These are phyloP conservation scores for Drosophila engyochracea DNA, from an alignment of 2,888 invertebrate species.

Conservation along the genomic window DNA sequence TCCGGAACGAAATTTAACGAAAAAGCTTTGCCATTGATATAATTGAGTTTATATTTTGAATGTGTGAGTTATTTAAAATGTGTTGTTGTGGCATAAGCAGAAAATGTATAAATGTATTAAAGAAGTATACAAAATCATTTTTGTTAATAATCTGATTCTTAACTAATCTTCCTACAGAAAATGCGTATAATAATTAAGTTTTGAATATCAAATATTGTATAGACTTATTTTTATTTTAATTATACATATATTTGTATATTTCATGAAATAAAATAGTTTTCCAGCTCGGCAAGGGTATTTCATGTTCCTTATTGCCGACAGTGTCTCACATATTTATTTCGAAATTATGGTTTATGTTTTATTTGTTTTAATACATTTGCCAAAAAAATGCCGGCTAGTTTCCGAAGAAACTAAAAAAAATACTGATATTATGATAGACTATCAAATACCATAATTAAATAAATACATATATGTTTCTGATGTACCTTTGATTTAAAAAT, in stretches of 20 bases:
- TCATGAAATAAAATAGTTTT: not conserved
- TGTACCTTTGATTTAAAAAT: not conserved
- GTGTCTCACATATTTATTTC: not conserved
- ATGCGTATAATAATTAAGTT: not conserved
- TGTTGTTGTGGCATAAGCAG: not conserved
- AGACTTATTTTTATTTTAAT: not conserved
- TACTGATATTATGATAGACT: not conserved
- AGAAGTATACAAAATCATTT: not conserved
- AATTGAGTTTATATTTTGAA: not conserved
- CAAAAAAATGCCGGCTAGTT: not conserved
- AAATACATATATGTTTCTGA: not conserved
- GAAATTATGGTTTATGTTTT: conserved; percentile 1
- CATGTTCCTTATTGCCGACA: not conserved
- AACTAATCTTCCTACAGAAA: not conserved
- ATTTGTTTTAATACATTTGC: conserved; percentile 4
- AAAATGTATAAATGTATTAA: not conserved
- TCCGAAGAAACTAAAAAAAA: not conserved
- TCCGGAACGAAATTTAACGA: conserved; percentile 17
- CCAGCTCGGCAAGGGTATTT: conserved; percentile 5
- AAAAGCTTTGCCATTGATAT: not conserved
- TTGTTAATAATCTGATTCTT: not conserved
- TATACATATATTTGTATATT: not conserved
- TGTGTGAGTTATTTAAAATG: not conserved
- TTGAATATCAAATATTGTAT: not conserved
- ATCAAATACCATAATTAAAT: not conserved